phyloP scores from a whole-genome alignment of 1,140 invertebrate genomes.

The Phortica variegata region DNA sequence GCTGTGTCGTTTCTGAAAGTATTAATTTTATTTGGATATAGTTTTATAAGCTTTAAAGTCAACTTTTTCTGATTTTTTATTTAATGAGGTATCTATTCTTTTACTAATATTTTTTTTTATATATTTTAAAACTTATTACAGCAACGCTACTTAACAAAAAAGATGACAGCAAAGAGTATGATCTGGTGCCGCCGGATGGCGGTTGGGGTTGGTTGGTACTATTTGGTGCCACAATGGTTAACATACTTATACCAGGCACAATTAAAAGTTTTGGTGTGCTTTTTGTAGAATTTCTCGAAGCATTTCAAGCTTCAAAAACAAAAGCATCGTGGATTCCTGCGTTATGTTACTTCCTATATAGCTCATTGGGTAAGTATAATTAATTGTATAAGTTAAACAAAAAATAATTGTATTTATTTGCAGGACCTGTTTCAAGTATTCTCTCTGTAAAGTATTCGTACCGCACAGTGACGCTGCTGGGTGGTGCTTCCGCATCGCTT shows the following conservation, averaged over 20 bases:
- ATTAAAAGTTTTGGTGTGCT: constrained; percentile 87
- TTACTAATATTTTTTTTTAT: too few species aligned
- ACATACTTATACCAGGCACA: constrained; percentile 77
- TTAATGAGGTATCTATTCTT: too few species aligned
- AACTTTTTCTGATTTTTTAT: too few species aligned
- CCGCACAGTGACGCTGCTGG: constrained; percentile 83
- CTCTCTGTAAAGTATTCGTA: constrained; percentile 89
- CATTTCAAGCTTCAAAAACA: constrained; percentile 69
- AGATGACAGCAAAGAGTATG: constrained; percentile 53
- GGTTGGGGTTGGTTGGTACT: constrained; percentile 84
- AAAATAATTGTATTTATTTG: neutral
- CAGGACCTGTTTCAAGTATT: constrained; percentile 86
- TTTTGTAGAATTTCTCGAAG: constrained; percentile 76
- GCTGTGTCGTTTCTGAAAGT: too few species aligned
- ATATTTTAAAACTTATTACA: constrained; percentile 15
- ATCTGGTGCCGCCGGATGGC: constrained; percentile 67
- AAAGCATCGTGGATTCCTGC: constrained; percentile 82
- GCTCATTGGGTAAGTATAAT: constrained; percentile 69
- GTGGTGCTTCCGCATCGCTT: constrained; percentile 76
- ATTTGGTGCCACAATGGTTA: constrained; percentile 76
- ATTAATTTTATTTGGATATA: too few species aligned
- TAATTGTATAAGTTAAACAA: constrained; percentile 34
- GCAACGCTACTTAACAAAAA: constrained; percentile 30
- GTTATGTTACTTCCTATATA: constrained; percentile 82
- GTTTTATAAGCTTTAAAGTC: too few species aligned